Evolutionary conservation across 2,113 vertebrate species (phyloP), one percentile per base, ranked within the genome.

Genomic region (Rhea americana): DNA sequence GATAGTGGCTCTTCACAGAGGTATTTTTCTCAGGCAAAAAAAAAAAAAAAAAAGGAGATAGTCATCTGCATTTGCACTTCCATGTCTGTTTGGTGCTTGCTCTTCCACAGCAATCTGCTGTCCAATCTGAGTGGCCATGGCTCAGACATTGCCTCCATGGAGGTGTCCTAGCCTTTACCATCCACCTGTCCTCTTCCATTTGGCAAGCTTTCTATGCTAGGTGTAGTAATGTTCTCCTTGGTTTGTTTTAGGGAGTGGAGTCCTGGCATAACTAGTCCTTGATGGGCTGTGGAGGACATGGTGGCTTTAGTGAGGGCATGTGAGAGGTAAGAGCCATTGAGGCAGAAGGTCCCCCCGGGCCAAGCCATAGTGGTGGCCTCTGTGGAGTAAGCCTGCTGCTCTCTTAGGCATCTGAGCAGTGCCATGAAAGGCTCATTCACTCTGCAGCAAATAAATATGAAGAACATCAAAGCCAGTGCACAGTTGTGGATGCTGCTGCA

Each of bases 391-490:
- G 43, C 24, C 68, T 78, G 35, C 37, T 67, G 26, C 48, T 88
- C 32, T 77, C 35, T 61, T 32, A 85, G 65, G 32, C n/a, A 53
- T 15, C 18, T 68, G 59, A 88, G 32, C 8, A 7, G 16, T 68
- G 30, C 51, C 43, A 32, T 72, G 47, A 30, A 81, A 30, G 55
- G 55, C 30, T 32, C 28, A 58, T 58, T 58, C 55, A 32, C 55
- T 58, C 15, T 30, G 32, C 32, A 58, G 32, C 28, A 90, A 87
- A 68, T 61, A 88, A 75, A 84, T 79, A 55, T 21, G n/a, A 84
- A 73, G 21, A 63, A 80, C 77, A 53, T 95, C 90, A 94, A 94
- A 94, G 83, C 16, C 65, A 41, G 24, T 5, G 59, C 70, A 21
- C 62, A 41, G 28, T 30, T 41, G 48, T 41, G 37, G n/a, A 62